Evolutionary conservation across 2,888 invertebrate genomes (phyloP).

Genomic region (Cephus nigrinus): DNA sequence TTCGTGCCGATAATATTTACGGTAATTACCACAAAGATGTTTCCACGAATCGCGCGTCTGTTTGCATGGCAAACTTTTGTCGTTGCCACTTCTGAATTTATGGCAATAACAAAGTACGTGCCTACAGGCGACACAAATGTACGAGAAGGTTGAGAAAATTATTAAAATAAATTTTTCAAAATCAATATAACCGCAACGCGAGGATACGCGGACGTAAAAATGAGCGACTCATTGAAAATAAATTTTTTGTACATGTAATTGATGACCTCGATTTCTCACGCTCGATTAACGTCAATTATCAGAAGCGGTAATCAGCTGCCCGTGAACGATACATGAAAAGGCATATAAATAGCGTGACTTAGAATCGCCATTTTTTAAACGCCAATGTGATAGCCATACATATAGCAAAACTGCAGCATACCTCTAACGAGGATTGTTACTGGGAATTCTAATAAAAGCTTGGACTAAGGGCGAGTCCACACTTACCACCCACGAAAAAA

Average conservation of each 20-base stretch:
- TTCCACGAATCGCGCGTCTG: not conserved
- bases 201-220: not conserved
- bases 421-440: no score
- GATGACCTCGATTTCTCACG: not conserved
- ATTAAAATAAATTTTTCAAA: not conserved
- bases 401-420: no score
- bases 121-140: not conserved
- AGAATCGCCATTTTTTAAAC: not conserved
- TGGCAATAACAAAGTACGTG: not conserved
- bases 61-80: not conserved
- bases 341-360: not conserved
- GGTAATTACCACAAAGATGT: not conserved
- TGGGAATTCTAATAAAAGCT: no score
- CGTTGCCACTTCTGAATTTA: not conserved
- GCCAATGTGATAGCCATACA: not conserved
- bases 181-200: not conserved
- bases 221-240: not conserved
- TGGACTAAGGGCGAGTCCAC: no score
- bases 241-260: not conserved
- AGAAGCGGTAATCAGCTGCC: not conserved
- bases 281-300: not conserved
- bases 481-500: no score
- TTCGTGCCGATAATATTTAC: not conserved
- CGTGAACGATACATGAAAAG: not conserved
- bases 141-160: not conserved